A percentile compares a stretch with the other conserved stretches of the same genome.
Evolutionary conservation across 2,113 vertebrate genomes (phyloP).

Genomic region (Etia nguti): DNA sequence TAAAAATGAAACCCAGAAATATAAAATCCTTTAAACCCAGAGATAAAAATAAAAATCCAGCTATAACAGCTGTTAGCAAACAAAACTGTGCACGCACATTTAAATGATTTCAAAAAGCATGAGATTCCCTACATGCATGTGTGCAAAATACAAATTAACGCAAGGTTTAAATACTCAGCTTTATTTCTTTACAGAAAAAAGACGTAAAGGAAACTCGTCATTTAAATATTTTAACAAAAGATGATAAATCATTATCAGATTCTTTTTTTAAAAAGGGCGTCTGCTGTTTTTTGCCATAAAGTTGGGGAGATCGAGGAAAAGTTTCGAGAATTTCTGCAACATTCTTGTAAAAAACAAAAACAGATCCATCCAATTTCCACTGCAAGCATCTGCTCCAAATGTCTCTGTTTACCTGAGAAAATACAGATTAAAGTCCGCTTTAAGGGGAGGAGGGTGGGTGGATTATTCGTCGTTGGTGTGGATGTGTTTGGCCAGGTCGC

Average conservation of each 20-base stretch:
- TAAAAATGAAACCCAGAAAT: neutral
- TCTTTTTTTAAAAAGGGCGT: neutral
- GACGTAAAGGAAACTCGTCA: constrained; percentile 62
- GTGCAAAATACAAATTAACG: constrained; percentile 33
- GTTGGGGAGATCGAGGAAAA: neutral
- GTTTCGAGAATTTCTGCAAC: constrained; percentile 34
- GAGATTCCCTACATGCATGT: neutral
- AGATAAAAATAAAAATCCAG: neutral
- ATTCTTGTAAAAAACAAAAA: neutral
- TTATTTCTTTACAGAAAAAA: constrained; percentile 66
- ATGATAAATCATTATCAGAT: constrained; percentile 9
- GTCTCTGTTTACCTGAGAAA: constrained; percentile 70
- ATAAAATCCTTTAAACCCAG: neutral
- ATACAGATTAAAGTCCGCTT: neutral
- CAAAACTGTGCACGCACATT: neutral
- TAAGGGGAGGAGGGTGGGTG: neutral
- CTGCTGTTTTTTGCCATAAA: neutral
- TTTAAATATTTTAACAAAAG: constrained; percentile 62
- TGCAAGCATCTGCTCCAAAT: neutral
- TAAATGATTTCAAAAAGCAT: neutral
- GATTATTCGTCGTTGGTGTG: constrained; percentile 22
- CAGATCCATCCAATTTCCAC: neutral
- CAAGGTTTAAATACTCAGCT: constrained; percentile 55
- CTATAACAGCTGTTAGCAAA: neutral
- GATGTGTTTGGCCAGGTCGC: constrained; percentile 55